These are phyloP conservation scores for Menidia beryllina DNA, from an alignment of 2,113 vertebrate species.

Conservation along the genomic window DNA sequence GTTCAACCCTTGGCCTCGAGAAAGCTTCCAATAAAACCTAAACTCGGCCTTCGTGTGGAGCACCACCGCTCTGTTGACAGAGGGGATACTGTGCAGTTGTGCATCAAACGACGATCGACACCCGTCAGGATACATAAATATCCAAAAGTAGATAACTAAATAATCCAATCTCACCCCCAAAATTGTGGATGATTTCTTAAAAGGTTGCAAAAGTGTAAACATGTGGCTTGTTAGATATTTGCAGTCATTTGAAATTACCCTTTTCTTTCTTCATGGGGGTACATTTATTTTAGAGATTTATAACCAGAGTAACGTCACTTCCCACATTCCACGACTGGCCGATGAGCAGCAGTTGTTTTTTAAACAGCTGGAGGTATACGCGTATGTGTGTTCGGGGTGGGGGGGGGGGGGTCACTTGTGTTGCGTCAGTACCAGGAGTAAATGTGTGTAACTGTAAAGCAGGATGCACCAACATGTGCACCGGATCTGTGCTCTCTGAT, in stretches of 20 bases:
- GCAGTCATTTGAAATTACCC: no score
- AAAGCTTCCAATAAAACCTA: slow-evolving; percentile 52
- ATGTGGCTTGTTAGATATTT: no score
- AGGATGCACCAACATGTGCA: slow-evolving; percentile 31
- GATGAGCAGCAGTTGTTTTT: slow-evolving; percentile 24
- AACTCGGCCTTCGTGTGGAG: slow-evolving; percentile 48
- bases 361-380: slow-evolving; percentile 27
- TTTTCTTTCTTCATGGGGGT: no score
- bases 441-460: slow-evolving; percentile 47
- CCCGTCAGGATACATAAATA: neutral
- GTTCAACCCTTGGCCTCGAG: slow-evolving; percentile 63
- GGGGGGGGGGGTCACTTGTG: slow-evolving; percentile 18
- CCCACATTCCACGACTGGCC: neutral
- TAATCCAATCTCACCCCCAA: no score
- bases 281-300: no score
- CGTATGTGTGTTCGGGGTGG: slow-evolving; percentile 14
- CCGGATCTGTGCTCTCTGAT: neutral
- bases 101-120: slow-evolving; percentile 2
- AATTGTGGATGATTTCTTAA: no score
- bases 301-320: neutral
- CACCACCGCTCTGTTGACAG: slow-evolving; percentile 9
- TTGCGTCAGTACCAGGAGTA: slow-evolving; percentile 50
- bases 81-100: slow-evolving; percentile 5
- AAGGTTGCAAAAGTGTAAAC: no score
- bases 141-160: no score